Evolutionary conservation across 1,140 invertebrate species (phyloP).

Genomic region (Caligus rogercresseyi): DNA sequence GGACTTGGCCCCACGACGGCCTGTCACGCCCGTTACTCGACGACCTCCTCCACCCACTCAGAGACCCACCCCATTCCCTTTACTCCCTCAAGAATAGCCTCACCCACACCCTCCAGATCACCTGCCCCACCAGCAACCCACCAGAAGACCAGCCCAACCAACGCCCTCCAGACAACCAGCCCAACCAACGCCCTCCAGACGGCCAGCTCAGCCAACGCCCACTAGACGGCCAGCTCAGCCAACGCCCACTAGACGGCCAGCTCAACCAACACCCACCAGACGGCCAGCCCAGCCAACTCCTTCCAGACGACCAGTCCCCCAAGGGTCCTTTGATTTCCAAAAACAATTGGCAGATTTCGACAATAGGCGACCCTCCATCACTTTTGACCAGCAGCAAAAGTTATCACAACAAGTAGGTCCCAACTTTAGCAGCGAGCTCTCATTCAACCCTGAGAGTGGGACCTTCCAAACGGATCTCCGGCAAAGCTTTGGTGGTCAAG

Average conservation of each 20-base stretch:
- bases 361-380: not conserved
- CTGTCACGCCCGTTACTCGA: slow-evolving; percentile 9
- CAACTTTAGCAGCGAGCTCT: slow-evolving; percentile 22
- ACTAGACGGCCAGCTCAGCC: slow-evolving; percentile 7
- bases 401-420: slow-evolving; percentile 3
- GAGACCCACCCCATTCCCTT: slow-evolving; percentile 4
- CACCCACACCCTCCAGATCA: no score
- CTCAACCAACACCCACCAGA: slow-evolving; percentile 4
- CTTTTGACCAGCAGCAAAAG: slow-evolving; percentile 21
- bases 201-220: slow-evolving; percentile 8
- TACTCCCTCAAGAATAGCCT: no score
- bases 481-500: slow-evolving; percentile 1
- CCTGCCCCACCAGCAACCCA: no score
- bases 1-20: not conserved
- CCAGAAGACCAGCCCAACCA: no score
- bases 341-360: slow-evolving; percentile 8
- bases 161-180: slow-evolving; percentile 10
- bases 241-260: not conserved
- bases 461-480: slow-evolving; percentile 23
- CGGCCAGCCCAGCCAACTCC: not conserved
- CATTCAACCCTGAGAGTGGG: slow-evolving; percentile 24
- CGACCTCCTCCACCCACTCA: slow-evolving; percentile 14
- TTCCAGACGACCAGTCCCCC: slow-evolving; percentile 7
- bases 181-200: slow-evolving; percentile 10
- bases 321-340: slow-evolving; percentile 17